A percentile compares a stretch with the other conserved stretches of the same genome.
Conservation (phyloP, 2,797 vertebrate genomes). For the Tenualosa thibaudeaui region DNA sequence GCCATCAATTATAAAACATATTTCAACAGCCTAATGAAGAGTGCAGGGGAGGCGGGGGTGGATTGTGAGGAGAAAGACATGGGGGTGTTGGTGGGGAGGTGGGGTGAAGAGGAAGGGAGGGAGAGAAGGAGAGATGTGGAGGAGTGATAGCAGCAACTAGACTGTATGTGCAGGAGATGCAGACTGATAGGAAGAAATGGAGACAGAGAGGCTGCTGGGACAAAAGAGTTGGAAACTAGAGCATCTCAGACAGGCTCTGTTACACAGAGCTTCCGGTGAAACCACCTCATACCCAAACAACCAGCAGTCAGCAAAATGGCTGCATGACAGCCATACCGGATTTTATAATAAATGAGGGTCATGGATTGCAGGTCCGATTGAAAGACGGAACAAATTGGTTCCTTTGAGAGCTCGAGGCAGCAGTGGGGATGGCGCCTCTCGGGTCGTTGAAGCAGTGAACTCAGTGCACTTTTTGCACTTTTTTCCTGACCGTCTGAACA, state of each 20-base stretch:
- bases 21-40: slow-evolving; percentile 22
- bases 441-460: not conserved
- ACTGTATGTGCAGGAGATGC: not conserved
- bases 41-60: not conserved
- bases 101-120: not conserved
- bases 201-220: not conserved
- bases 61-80: not conserved
- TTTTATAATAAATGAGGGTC: not conserved
- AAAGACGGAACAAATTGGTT: not conserved
- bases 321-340: not conserved
- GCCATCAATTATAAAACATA: slow-evolving; percentile 18
- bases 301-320: not conserved
- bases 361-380: not conserved
- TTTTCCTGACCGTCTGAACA: not conserved
- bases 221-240: not conserved
- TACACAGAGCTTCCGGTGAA: not conserved
- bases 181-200: not conserved
- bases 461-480: not conserved
- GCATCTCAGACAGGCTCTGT: not conserved
- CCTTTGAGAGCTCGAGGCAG: not conserved
- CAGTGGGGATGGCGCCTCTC: not conserved
- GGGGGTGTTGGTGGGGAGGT: not conserved
- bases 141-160: not conserved
- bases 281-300: not conserved
- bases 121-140: not conserved